A percentile compares a stretch with the other conserved stretches of the same genome.
These are phyloP conservation scores for Numenius phaeopus DNA, from an alignment of 2,797 vertebrate species.

Conservation along the genomic window DNA sequence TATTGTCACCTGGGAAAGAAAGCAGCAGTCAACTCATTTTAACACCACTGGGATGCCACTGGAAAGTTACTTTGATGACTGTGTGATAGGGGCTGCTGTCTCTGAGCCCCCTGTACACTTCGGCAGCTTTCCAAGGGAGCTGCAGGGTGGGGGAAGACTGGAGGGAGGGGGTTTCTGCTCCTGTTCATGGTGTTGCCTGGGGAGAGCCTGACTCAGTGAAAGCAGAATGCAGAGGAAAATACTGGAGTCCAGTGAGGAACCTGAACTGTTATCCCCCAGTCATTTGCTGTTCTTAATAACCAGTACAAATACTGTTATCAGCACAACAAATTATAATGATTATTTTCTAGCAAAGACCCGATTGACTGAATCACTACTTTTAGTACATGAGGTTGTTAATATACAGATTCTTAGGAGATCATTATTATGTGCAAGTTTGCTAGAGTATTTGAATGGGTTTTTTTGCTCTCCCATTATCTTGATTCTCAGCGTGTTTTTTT, in stretches of 20 bases:
- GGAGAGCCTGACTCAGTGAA: not conserved
- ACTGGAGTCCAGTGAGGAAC: not conserved
- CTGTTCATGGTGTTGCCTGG: not conserved
- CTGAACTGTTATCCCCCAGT: not conserved
- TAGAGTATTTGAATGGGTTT: not conserved
- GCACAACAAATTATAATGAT: slow-evolving; percentile 50
- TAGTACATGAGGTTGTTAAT: not conserved
- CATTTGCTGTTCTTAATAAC: slow-evolving; percentile 42
- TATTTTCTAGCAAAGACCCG: slow-evolving; percentile 38
- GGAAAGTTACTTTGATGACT: not conserved
- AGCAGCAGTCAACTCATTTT: not conserved
- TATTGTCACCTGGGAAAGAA: not conserved
- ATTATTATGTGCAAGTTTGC: slow-evolving; percentile 17
- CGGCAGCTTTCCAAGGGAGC: not conserved
- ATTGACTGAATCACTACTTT: slow-evolving; percentile 44
- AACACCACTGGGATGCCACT: not conserved
- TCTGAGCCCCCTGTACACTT: not conserved
- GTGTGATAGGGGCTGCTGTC: not conserved
- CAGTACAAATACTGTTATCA: slow-evolving; percentile 31
- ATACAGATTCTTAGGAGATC: slow-evolving; percentile 19
- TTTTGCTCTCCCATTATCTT: slow-evolving; percentile 40
- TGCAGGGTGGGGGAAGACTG: accelerated
- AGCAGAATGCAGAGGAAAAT: not conserved
- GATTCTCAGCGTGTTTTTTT: slow-evolving; percentile 34
- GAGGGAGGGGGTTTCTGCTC: not conserved